Evolutionary conservation across 2,888 invertebrate genomes (phyloP).

Genomic region (Ophraella communa): DNA sequence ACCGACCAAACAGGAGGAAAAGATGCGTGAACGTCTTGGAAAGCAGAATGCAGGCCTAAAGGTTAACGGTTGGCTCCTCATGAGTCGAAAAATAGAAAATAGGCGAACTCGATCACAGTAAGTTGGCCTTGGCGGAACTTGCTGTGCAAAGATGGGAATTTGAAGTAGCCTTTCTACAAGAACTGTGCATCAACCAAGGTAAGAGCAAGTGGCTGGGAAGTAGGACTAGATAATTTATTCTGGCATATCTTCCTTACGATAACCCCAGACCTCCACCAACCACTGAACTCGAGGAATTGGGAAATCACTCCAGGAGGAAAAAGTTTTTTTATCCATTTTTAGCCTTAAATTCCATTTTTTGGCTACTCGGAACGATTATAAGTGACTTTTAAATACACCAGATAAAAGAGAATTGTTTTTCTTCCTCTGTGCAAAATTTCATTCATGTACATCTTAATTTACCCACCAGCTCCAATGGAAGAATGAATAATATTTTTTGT

Average conservation of each 20-base stretch:
- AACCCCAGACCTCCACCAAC: constrained; percentile 14
- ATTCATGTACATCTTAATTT: too few relatives aligned
- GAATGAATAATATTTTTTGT: too few relatives aligned
- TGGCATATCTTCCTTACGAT: constrained; percentile 9
- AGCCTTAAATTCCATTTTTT: too few relatives aligned
- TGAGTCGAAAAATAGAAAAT: constrained; percentile 1
- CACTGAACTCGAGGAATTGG: constrained; percentile 10
- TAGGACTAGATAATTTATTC: background rate
- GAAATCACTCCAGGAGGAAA: background rate
- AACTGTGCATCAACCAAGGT: constrained; percentile 8
- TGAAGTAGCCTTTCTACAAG: constrained; percentile 8
- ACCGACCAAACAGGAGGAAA: background rate
- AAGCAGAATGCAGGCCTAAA: background rate
- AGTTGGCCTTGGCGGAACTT: constrained; percentile 2
- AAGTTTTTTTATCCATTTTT: too few relatives aligned
- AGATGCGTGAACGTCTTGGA: background rate
- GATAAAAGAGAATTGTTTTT: too few relatives aligned
- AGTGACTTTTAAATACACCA: too few relatives aligned
- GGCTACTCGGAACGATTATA: too few relatives aligned
- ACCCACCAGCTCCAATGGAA: too few relatives aligned
- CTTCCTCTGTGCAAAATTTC: too few relatives aligned
- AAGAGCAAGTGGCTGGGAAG: constrained; percentile 1
- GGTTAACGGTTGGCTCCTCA: constrained; percentile 9
- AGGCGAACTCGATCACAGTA: constrained; percentile 8
- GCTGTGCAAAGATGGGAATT: constrained; percentile 1